Conservation (phyloP, 2,113 vertebrate genomes). For the Budorcas taxicolor region DNA sequence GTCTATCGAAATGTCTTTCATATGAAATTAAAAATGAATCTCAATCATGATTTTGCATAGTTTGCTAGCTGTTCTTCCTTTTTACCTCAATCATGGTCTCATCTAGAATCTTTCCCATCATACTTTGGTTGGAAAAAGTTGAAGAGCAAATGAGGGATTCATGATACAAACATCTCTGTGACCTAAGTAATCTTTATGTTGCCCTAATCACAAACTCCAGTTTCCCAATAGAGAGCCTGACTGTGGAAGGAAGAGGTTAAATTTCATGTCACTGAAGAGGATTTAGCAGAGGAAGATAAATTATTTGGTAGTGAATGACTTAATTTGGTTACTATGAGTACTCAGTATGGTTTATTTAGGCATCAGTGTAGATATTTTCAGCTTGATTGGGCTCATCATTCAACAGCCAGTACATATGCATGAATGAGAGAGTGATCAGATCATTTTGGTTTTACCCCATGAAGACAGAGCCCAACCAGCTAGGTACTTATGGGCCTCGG, state of each 20-base stretch:
- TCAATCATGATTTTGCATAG: conserved; percentile 13
- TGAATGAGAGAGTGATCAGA: background rate
- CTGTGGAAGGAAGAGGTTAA: background rate
- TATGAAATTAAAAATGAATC: background rate
- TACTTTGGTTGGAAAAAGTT: background rate
- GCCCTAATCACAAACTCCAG: background rate
- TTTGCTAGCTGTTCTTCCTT: background rate
- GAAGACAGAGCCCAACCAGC: background rate
- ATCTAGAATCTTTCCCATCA: background rate
- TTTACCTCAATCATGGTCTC: background rate
- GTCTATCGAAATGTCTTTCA: background rate
- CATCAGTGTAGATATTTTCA: background rate
- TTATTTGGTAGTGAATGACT: background rate
- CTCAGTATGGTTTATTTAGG: background rate
- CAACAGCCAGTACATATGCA: background rate
- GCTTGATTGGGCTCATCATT: background rate
- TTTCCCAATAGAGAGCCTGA: background rate
- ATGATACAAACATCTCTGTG: background rate
- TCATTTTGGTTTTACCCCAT: background rate
- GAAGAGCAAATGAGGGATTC: background rate
- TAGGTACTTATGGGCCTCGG: background rate
- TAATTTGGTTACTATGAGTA: background rate
- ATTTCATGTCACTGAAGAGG: background rate
- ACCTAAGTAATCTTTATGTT: background rate
- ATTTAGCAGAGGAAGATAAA: background rate